Percentiles rank a stretch among this genome's conserved stretches.
Conservation (phyloP, 1,140 invertebrate genomes). For the Copidosoma floridanum region DNA sequence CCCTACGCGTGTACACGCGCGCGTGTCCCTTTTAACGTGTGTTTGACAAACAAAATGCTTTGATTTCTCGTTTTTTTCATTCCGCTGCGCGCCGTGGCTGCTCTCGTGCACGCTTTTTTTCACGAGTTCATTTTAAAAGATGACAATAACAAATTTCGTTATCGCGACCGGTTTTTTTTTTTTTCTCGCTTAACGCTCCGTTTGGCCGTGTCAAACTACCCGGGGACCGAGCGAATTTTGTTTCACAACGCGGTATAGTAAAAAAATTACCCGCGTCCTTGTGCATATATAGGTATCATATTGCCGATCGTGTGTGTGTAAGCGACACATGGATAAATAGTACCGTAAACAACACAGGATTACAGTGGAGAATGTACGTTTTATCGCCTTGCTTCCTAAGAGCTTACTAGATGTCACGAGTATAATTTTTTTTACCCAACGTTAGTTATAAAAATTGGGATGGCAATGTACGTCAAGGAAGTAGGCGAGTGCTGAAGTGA, state of each 20-base stretch:
- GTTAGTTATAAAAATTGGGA: no score
- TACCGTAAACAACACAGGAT: neutral
- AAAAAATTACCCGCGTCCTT: neutral
- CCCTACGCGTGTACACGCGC: neutral
- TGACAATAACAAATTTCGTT: conserved; percentile 20
- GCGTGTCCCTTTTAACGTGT: conserved; percentile 17
- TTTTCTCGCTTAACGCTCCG: neutral
- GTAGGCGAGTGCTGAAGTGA: no score
- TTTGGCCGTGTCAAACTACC: conserved; percentile 8
- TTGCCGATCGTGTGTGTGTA: no score
- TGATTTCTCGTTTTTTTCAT: conserved; percentile 17
- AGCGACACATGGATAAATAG: no score
- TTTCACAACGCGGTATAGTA: neutral
- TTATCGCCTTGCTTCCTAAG: no score
- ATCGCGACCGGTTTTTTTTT: neutral
- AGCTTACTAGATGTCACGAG: no score
- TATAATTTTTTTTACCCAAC: no score
- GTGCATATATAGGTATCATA: no score
- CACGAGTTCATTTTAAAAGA: conserved; percentile 26
- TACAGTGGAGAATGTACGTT: neutral
- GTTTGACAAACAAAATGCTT: conserved; percentile 25
- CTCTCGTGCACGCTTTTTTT: conserved; percentile 16
- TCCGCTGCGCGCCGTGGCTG: neutral
- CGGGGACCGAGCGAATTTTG: neutral
- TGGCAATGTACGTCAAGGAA: no score